Base-by-base conservation (phyloP, 2,888 invertebrate species). In the Labia minor region DNA sequence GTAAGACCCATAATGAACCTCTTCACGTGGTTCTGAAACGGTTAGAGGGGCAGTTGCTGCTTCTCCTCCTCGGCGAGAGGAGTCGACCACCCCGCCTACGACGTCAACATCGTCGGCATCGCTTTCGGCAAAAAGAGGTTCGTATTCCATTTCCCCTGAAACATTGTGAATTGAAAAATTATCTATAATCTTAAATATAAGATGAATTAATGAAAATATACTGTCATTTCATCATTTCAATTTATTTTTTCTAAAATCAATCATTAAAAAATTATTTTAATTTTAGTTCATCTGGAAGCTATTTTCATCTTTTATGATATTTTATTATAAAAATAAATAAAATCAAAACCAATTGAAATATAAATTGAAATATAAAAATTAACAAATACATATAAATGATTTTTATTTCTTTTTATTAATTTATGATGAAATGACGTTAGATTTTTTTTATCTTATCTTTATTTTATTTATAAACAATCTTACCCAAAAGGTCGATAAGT, bases 101-200 rank as follows among this genome's bases (percentile, higher is more conserved):
- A 77, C 74, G 66, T 78, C 78, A 37, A 76, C 81, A 69, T 84
- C 80, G 72, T 85, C 85, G n/a, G 67, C 68, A 75, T 85, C 85
- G 76, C 85, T 85, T 72, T 83, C 84, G 67, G 85, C 85, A 77
- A 85, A 85, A 68, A 86, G 77, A 70, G 83, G 82, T 70, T 85
- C 85, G 76, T 82, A 84, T 71, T 85, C 85, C 83, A 85, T 84
- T 74, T 85, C 83, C 72, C 83, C 84, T 80, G 80, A 72, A 82
- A 76, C 69, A 72, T 66, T n/a, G n/a, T n/a, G n/a, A n/a, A n/a
- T n/a, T n/a, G 69, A 72, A 70, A 69, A 70, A 66, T 62, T 62
- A 14, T 4, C 10, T 11, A 69, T 65, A 64, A 37, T n/a, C 62
- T 37, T 20, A 67, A 65, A 11, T 18, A 62, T 62, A 67, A 65